Evolutionary conservation across 92 coral and sea anemone species (phyloP).

Genomic region (Phenganax stokvisi): DNA sequence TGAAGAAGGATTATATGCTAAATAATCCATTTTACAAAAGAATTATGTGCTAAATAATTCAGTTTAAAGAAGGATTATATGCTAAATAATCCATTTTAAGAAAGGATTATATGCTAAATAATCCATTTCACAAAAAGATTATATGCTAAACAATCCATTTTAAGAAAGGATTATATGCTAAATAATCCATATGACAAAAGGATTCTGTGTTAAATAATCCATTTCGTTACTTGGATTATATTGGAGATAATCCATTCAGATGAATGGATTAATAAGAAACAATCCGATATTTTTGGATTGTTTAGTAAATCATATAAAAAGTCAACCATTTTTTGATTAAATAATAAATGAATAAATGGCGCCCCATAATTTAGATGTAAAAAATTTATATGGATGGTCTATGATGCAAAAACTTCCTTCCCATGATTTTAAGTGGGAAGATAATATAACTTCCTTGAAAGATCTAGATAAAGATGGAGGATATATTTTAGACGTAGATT

Average conservation of each 20-base stretch:
- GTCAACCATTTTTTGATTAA: too few species aligned
- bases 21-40: neutral
- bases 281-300: slow-evolving; percentile 1
- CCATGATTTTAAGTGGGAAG: too few species aligned
- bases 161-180: slow-evolving; percentile 14
- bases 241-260: neutral
- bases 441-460: too few species aligned
- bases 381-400: too few species aligned
- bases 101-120: neutral
- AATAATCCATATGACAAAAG: slow-evolving; percentile 17
- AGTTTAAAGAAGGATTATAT: neutral
- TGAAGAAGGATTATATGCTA: neutral
- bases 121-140: neutral
- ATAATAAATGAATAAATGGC: too few species aligned
- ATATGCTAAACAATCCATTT: neutral
- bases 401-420: too few species aligned
- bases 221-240: slow-evolving; percentile 10
- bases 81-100: neutral
- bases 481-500: too few species aligned
- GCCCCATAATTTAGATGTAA: too few species aligned
- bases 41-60: too few species aligned
- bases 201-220: slow-evolving; percentile 26
- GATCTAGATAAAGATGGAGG: too few species aligned
- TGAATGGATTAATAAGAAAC: neutral
- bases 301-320: slow-evolving; percentile 5